Evolutionary conservation across 2,888 invertebrate species (phyloP), one percentile per base, ranked within the genome.

Genomic region (Spicauda simplicius): DNA sequence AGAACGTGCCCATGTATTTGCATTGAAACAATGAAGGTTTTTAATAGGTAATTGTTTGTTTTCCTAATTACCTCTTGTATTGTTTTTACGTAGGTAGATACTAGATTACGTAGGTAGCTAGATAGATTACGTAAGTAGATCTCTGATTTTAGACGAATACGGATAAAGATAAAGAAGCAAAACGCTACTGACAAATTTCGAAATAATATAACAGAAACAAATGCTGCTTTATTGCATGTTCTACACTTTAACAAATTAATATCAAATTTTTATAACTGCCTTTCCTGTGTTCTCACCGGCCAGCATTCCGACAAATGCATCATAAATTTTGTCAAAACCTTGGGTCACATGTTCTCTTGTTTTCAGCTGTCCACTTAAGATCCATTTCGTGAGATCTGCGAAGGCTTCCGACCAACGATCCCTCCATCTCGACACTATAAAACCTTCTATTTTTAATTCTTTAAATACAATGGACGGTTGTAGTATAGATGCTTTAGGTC

Each of bases 321-420:
- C 85, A 10, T 94, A 94, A 87, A 94, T 92, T 70, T 95, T 95
- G 69, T 95, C 95, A 78, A 96, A 95, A 12, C 95, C 96, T 63
- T 94, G 88, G 0, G 94, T 95, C 0, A 95, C 79, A 0, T 95
- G 95, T 82, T 96, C 96, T 50, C 82, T 86, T 72, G 94, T 93
- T 74, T 94, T 92, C 12, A 96, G 73, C 81, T 95, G 95, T n/a
- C 95, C 95, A 86, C 93, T 91, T 59, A 86, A 81, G 64, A 95
- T 88, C 94, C 94, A 95, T 68, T 91, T 77, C 20, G 89, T 70
- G 77, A 95, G 94, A 72, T 95, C 90, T 8, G 83, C 73, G 48
- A 94, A 89, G 0, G 94, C 95, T 77, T 95, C 94, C 2, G 79
- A 73, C 92, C 91, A 94, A 58, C 93, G 83, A 41, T 90, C 80